Conservation (phyloP, 2,888 invertebrate genomes). For the Erebia epiphron region DNA sequence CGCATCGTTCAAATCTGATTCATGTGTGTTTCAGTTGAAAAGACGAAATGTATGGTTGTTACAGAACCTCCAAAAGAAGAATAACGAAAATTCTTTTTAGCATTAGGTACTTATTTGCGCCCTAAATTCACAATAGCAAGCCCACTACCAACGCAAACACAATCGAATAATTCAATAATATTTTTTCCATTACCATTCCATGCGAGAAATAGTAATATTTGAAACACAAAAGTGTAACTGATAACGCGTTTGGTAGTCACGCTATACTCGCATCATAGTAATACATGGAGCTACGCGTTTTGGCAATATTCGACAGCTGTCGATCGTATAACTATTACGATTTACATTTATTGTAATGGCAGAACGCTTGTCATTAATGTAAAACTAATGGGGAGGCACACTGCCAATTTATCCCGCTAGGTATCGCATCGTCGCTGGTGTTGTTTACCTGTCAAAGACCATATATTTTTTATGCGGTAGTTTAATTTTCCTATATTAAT, state of each 20-base stretch:
- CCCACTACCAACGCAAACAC: background rate
- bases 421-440: too few species aligned
- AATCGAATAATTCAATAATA: conserved; percentile 9
- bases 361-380: conserved; percentile 2
- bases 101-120: background rate
- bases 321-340: conserved; percentile 46
- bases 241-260: conserved; percentile 23
- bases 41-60: too few species aligned
- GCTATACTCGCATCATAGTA: conserved; percentile 35
- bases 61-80: background rate
- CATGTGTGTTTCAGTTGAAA: too few species aligned
- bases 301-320: conserved; percentile 47
- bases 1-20: too few species aligned
- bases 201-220: conserved; percentile 6
- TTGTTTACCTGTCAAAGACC: too few species aligned
- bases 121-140: background rate
- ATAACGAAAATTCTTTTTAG: background rate
- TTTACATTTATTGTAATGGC: conserved; percentile 35
- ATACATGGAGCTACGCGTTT: conserved; percentile 41
- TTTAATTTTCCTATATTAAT: too few species aligned
- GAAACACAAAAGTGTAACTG: conserved; percentile 15
- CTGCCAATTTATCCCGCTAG: too few species aligned
- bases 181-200: conserved; percentile 2
- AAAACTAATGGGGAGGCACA: too few species aligned
- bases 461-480: too few species aligned